Conservation (phyloP, 2,113 vertebrate species). For the Chaenocephalus aceratus region DNA sequence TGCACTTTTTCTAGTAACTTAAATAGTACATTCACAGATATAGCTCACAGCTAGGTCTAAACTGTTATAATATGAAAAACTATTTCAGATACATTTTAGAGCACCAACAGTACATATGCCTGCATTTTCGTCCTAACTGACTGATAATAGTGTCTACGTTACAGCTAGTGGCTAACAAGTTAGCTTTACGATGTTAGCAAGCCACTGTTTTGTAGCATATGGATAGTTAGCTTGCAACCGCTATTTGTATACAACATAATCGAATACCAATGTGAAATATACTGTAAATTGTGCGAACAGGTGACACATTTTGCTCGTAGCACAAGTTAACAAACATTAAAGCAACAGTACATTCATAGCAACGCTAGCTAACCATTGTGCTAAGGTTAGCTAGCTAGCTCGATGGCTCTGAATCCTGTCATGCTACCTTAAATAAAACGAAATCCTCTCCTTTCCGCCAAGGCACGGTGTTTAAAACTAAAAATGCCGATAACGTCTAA, state of each 20-base stretch:
- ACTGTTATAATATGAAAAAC: not conserved
- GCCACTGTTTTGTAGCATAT: conserved; percentile 28
- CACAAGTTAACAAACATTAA: not conserved
- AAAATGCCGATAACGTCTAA: conserved; percentile 79
- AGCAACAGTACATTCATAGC: conserved; percentile 18
- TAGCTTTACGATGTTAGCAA: conserved; percentile 68
- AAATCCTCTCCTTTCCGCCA: conserved; percentile 86
- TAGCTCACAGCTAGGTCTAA: not conserved
- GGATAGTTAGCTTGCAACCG: not conserved
- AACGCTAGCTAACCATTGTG: conserved; percentile 49
- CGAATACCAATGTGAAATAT: not conserved
- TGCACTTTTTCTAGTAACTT: conserved; percentile 21
- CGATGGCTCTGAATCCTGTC: conserved; percentile 75
- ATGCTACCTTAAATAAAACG: conserved; percentile 90
- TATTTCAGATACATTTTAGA: not conserved
- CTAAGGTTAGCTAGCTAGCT: conserved; percentile 73
- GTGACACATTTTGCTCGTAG: not conserved
- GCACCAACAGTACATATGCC: not conserved
- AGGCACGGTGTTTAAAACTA: conserved; percentile 87
- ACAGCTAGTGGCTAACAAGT: conserved; percentile 58
- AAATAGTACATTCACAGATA: not conserved
- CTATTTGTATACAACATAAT: not conserved
- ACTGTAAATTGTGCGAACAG: not conserved
- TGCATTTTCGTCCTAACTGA: not conserved
- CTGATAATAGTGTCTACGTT: conserved; percentile 33